Evolutionary conservation across 2,888 invertebrate genomes (phyloP), one percentile per base, ranked within the genome.

Genomic region (Agriotes lineatus): DNA sequence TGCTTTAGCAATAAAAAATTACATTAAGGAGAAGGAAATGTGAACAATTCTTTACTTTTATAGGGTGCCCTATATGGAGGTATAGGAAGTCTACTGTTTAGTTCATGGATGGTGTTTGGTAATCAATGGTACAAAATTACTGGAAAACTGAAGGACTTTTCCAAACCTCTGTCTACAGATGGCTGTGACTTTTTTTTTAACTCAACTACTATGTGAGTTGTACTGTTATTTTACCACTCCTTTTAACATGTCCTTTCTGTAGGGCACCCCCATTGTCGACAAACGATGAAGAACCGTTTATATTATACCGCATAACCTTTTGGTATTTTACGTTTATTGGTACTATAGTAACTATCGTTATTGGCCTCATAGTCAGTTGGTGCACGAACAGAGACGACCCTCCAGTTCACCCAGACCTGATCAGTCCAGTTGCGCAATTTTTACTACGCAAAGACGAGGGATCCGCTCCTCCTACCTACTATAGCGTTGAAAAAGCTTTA

Each of bases 371-470:
- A 7, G 69, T 72, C 5, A 71, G 70, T 67, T 64, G 59, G 37
- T 58, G 67, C 12, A 72, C 70, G 22, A 67, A 60, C 16, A 62
- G 60, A 25, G 86, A 87, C 73, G 83, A 87, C 0, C 84, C 85
- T n/a, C 87, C 87, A 7, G 84, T 90, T 73, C 86, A 90, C 76
- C 88, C 88, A 5, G 87, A 88, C 63, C 87, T 89, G 37, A 86
- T 90, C 74, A 87, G 88, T 45, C 90, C 90, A 12, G 52, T 67
- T 7, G 45, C 56, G 7, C 50, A 66, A 30, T 63, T 42, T 33
- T 39, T 68, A 9, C 56, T 65, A 12, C 62, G 69, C 22, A 37
- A 48, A 16, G 39, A 59, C 42, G 19, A 14, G 18, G 12, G 12
- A 19, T 2, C 16, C 1, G 12, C 45, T 19, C 14, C 39, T 7